phyloP scores from a whole-genome alignment of 1,140 invertebrate genomes.

The Daktulosphaira vitifoliae region DNA sequence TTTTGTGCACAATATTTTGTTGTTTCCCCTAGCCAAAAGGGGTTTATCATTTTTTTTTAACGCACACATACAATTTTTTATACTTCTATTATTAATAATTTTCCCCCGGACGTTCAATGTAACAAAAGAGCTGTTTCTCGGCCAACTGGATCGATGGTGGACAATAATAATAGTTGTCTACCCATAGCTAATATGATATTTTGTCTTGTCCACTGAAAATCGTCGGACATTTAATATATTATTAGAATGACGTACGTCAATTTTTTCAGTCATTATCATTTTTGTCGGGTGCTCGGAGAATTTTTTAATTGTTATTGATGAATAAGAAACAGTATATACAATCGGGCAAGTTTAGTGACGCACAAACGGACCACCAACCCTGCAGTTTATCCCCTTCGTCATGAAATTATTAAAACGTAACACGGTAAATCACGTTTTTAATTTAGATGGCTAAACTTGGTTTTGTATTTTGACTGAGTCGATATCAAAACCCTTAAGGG shows the following conservation, averaged over 20 bases:
- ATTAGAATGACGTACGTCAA: too few relatives aligned
- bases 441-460: conserved; percentile 20
- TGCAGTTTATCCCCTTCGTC: too few relatives aligned
- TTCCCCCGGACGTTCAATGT: neutral
- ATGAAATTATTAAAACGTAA: conserved; percentile 12
- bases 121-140: neutral
- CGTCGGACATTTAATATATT: too few relatives aligned
- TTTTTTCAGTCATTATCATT: too few relatives aligned
- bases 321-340: too few relatives aligned
- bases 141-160: neutral
- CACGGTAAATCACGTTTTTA: conserved; percentile 15
- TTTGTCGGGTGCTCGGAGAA: too few relatives aligned
- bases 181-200: neutral
- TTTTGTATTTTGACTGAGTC: too few relatives aligned
- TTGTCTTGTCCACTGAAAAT: too few relatives aligned
- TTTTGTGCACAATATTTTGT: conserved; percentile 9
- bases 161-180: conserved; percentile 16
- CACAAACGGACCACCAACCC: too few relatives aligned
- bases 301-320: too few relatives aligned
- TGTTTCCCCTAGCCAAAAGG: conserved; percentile 10
- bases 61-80: too few relatives aligned
- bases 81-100: neutral
- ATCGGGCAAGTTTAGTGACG: too few relatives aligned
- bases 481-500: conserved; percentile 1
- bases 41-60: conserved; percentile 7